Evolutionary conservation across 37 sponge, comb jelly and placozoan genomes (phyloP).

Genomic region (Diacarnus erythraeanus): DNA sequence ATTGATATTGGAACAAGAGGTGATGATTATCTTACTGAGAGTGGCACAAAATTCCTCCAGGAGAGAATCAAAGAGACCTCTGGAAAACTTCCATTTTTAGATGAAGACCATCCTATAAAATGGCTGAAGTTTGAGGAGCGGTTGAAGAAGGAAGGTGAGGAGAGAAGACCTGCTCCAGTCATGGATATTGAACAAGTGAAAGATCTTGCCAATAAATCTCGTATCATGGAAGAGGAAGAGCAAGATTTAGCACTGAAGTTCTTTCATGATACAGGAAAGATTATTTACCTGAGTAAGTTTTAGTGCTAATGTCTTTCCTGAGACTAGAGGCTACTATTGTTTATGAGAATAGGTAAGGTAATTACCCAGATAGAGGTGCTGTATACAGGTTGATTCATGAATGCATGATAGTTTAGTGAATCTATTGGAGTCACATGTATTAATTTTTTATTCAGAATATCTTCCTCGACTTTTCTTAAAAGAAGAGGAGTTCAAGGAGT

Average conservation of each 20-base stretch:
- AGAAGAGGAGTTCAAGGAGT: slow-evolving; percentile 19
- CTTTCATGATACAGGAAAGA: slow-evolving; percentile 66
- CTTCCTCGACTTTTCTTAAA: slow-evolving; percentile 14
- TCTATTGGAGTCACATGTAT: too few relatives aligned
- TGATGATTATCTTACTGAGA: neutral
- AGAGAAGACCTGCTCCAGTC: neutral
- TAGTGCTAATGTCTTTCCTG: neutral
- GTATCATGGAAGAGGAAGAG: neutral
- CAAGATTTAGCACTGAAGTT: slow-evolving; percentile 48
- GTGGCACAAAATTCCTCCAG: slow-evolving; percentile 44
- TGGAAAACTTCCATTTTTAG: slow-evolving; percentile 20
- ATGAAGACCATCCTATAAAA: slow-evolving; percentile 37
- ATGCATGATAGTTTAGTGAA: too few relatives aligned
- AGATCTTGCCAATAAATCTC: neutral
- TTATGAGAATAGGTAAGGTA: too few relatives aligned
- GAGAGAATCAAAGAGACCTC: slow-evolving; percentile 4
- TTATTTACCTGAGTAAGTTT: slow-evolving; percentile 14
- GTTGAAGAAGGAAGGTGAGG: neutral
- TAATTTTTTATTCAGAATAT: neutral
- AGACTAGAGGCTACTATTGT: neutral
- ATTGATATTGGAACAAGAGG: neutral
- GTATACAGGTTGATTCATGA: too few relatives aligned
- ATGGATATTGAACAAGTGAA: neutral
- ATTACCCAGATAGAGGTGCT: too few relatives aligned
- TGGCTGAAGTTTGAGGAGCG: slow-evolving; percentile 42